Evolutionary conservation across 2,797 vertebrate species (phyloP), one percentile per base, ranked within the genome.

Genomic region (Cottoperca gobio): DNA sequence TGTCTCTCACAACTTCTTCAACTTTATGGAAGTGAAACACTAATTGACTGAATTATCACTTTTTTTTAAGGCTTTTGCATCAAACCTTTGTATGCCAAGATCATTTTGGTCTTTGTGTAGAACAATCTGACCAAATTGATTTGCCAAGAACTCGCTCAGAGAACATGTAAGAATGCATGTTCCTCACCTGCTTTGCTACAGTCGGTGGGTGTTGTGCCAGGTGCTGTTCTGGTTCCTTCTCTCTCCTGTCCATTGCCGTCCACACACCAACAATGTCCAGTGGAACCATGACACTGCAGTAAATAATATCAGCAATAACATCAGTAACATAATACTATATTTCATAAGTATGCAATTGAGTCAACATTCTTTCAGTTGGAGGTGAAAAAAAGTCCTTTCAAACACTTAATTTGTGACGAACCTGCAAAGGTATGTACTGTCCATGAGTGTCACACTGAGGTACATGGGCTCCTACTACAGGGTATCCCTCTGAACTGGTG

Each of bases 231-330:
- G 0, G 96, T 97, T 24, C 96, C 95, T 0, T 86, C 43, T 70
- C 94, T 90, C 79, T 97, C 96, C 49, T 94, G 93, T 28, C 97
- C 97, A 0, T 78, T 69, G 0, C 13, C 78, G 6, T 96, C 93
- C 83, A 98, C 96, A 3, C 97, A 98, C 97, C 97, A 98, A 85
- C 97, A 98, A 78, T 96, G 60, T 64, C 96, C 96, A 0, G 94
- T 93, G 78, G 95, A 94, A 11, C 92, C 8, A 0, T 96, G 96
- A 64, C 97, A 98, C 91, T 97, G 28, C 12, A 54, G 45, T 37
- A 11, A 21, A 24, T 16, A 31, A 57, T 6, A 50, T 13, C 16
- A 37, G 9, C 66, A 26, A n/a, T 28, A 16, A 33, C 31, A 49
- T 63, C 7, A 33, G 39, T 33, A 31, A 57, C 17, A 37, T 6